Evolutionary conservation across 2,113 vertebrate genomes (phyloP).

Genomic region (Archocentrus centrarchus): DNA sequence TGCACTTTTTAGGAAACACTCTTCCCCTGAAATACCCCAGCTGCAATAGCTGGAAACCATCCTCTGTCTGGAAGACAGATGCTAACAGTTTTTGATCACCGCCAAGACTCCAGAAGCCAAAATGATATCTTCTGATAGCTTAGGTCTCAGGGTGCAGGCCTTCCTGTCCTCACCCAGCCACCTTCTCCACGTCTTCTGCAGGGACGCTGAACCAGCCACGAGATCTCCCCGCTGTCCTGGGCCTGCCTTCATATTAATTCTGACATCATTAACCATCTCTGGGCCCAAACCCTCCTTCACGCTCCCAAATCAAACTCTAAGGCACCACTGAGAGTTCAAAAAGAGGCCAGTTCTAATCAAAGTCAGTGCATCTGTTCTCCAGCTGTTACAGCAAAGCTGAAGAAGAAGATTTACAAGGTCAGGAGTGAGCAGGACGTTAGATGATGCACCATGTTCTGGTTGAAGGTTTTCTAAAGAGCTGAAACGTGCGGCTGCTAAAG

Average conservation of each 20-base stretch:
- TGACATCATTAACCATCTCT: background rate
- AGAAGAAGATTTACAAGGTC: background rate
- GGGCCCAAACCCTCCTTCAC: background rate
- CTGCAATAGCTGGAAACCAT: background rate
- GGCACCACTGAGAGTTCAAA: background rate
- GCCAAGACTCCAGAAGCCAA: background rate
- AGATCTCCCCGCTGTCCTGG: background rate
- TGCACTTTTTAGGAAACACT: slow-evolving; percentile 8
- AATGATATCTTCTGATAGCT: too few relatives aligned
- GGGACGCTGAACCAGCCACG: background rate
- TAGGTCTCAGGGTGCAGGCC: background rate
- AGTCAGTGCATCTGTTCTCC: background rate
- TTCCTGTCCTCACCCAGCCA: background rate
- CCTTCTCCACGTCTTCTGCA: background rate
- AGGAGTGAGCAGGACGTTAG: background rate
- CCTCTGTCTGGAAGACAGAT: background rate
- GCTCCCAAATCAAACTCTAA: background rate
- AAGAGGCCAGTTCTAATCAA: background rate
- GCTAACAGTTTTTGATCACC: background rate
- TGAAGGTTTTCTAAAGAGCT: background rate
- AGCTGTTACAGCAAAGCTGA: background rate
- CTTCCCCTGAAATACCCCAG: background rate
- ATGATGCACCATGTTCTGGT: background rate
- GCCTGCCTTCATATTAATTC: background rate
- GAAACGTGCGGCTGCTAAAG: background rate